Conservation (phyloP, 1,140 invertebrate species). For the Euwallacea similis region DNA sequence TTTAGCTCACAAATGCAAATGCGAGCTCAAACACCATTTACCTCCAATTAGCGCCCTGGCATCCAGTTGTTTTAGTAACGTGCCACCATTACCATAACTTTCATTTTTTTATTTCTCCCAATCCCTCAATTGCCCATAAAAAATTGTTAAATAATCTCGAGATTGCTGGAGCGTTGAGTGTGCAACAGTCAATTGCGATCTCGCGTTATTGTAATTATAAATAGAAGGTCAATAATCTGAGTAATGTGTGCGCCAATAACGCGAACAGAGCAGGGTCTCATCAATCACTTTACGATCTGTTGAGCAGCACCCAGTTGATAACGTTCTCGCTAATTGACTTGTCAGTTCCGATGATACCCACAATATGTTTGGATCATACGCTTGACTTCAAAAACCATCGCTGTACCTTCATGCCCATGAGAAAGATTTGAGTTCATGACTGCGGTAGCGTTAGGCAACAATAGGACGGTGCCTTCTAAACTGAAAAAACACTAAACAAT, state of each 20-base stretch:
- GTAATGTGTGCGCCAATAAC: conserved; percentile 24
- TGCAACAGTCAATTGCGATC: not conserved
- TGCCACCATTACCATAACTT: too few relatives aligned
- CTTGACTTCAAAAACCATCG: not conserved
- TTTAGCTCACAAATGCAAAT: too few relatives aligned
- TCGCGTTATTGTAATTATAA: conserved; percentile 26
- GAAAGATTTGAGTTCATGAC: too few relatives aligned
- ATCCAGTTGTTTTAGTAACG: too few relatives aligned
- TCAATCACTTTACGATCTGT: conserved; percentile 30
- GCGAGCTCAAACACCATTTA: too few relatives aligned
- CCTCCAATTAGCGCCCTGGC: too few relatives aligned
- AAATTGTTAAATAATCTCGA: not conserved
- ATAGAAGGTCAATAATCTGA: conserved; percentile 32
- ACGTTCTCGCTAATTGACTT: conserved; percentile 25
- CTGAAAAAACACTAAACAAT: too few relatives aligned
- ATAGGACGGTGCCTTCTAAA: too few relatives aligned
- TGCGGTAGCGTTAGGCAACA: too few relatives aligned
- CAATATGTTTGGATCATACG: conserved; percentile 22
- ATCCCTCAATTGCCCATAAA: too few relatives aligned
- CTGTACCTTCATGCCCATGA: too few relatives aligned
- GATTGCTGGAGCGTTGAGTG: conserved; percentile 5
- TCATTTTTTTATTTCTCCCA: too few relatives aligned
- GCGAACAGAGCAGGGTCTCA: conserved; percentile 16
- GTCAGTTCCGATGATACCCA: conserved; percentile 26
- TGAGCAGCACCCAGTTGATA: conserved; percentile 21